A percentile compares a stretch with the other conserved stretches of the same genome.
Evolutionary conservation across 2,888 invertebrate species (phyloP).

Genomic region (Lucinisca nassula): DNA sequence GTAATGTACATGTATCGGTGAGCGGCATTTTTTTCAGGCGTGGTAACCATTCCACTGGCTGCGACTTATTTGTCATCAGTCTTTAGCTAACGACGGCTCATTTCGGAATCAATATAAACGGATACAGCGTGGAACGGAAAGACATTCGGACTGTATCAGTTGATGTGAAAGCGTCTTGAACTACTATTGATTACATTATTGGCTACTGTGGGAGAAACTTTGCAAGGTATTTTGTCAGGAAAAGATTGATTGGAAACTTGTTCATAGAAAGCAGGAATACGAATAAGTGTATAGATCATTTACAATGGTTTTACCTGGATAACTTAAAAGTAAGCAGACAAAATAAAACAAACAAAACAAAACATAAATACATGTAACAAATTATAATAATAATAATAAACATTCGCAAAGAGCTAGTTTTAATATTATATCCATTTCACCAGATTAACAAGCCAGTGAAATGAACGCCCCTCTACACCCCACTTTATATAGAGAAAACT

Average conservation of each 20-base stretch:
- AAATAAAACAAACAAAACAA: not conserved
- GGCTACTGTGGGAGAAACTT: not conserved
- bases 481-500: no score
- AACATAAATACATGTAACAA: not conserved
- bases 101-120: not conserved
- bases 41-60: not conserved
- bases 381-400: not conserved
- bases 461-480: no score
- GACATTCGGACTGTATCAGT: not conserved
- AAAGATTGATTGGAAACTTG: no score
- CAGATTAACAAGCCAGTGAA: no score
- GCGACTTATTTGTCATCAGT: not conserved
- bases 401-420: not conserved
- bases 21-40: no score
- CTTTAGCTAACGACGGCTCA: not conserved
- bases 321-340: not conserved
- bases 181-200: not conserved
- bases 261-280: not conserved
- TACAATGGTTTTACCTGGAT: not conserved
- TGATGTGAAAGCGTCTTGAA: not conserved
- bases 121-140: not conserved
- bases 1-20: no score
- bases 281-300: not conserved
- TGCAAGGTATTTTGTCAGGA: not conserved
- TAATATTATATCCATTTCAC: not conserved